Evolutionary conservation across 2,888 invertebrate genomes (phyloP), one percentile per base, ranked within the genome.

Genomic region (Lithophane leautieri): DNA sequence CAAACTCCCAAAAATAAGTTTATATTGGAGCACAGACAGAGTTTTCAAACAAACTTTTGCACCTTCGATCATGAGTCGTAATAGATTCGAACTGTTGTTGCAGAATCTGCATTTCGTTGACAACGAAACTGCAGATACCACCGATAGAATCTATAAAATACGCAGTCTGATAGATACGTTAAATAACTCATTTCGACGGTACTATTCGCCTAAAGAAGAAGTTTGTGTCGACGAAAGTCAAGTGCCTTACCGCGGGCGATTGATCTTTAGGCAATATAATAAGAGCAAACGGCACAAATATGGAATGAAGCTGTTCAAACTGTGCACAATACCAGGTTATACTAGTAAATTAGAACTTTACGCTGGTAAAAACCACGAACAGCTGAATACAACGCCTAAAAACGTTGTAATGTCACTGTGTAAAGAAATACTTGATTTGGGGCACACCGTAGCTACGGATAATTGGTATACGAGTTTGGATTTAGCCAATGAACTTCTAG

Each of bases 341-440:
- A 91, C 90, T 22, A 87, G 70, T 66, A 89, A 88, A 77, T 62
- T 91, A 19, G 19, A 82, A 73, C 47, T 90, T 22, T 90, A 90
- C 76, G 81, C 84, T 34, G 90, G 90, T 1, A 92, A 90, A 88
- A 84, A 87, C 54, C 62, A 84, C 70, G 90, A 90, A 62, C 9
- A n/a, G 11, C 70, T 83, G 2, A 88, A 89, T 72, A 89, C 86
- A 22, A 84, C 86, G 54, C 89, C 90, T 22, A 61, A 12, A 40
- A 61, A 61, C 14, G 14, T 61, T 12, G 61, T 61, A 34, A 61
- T 61, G 34, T 34, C 60, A 34, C 60, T 61, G 4, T 34, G 60
- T 60, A 34, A 34, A 34, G 12, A 61, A 22, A 61, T 61, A 61
- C 12, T 61, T 22, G 34, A 61, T 12, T 12, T 22, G 22, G 34